Conservation (phyloP, 2,888 invertebrate genomes). For the Lacanobia oleracea region DNA sequence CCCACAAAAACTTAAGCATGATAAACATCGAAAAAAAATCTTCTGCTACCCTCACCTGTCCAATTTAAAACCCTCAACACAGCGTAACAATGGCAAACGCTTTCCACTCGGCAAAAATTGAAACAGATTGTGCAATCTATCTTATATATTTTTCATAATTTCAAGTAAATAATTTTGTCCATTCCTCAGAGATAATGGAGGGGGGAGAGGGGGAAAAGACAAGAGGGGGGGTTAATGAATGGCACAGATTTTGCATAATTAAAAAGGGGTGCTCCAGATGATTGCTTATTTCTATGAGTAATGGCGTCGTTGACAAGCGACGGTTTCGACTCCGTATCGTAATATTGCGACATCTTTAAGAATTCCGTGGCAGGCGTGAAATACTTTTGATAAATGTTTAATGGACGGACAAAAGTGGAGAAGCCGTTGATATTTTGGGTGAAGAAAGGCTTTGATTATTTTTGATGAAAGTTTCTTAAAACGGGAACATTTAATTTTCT, state of each 20-base stretch:
- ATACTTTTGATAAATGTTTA: slow-evolving; percentile 59
- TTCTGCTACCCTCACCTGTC: slow-evolving; percentile 67
- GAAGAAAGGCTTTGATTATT: neutral
- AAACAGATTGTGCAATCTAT: slow-evolving; percentile 82
- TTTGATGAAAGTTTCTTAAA: too few relatives aligned
- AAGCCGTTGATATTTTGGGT: slow-evolving; percentile 5
- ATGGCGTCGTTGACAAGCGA: slow-evolving; percentile 75
- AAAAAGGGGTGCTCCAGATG: slow-evolving; percentile 85
- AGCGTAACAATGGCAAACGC: slow-evolving; percentile 63
- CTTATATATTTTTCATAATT: slow-evolving; percentile 85
- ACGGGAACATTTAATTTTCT: too few relatives aligned
- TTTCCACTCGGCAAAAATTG: slow-evolving; percentile 74
- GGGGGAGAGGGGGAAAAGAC: slow-evolving; percentile 29
- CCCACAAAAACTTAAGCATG: slow-evolving; percentile 20
- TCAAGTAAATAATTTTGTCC: slow-evolving; percentile 84
- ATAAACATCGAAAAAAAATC: slow-evolving; percentile 48
- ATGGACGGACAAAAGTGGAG: slow-evolving; percentile 42
- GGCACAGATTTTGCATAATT: slow-evolving; percentile 89
- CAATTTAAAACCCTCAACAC: slow-evolving; percentile 68
- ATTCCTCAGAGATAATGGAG: slow-evolving; percentile 74
- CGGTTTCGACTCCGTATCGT: slow-evolving; percentile 64
- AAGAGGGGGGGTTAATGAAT: slow-evolving; percentile 75
- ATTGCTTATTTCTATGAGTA: slow-evolving; percentile 87
- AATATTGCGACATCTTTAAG: slow-evolving; percentile 58
- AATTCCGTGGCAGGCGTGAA: slow-evolving; percentile 55